A percentile compares a stretch with the other conserved stretches of the same genome.
Conservation (phyloP, 35 echinoderm and acorn worm genomes). For the Amphiura filiformis region DNA sequence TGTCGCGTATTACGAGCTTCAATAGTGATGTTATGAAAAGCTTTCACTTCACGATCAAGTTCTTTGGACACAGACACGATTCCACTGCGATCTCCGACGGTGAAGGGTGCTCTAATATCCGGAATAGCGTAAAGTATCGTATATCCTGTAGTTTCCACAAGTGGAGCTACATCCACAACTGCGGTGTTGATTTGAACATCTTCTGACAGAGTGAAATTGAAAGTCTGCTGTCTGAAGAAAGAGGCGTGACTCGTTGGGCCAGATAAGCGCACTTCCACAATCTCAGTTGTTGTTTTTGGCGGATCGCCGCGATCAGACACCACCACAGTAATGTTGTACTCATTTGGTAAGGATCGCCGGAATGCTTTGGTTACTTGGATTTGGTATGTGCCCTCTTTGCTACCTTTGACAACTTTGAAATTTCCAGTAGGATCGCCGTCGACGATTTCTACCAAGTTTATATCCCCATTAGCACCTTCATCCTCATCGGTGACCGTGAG, state of each 20-base stretch:
- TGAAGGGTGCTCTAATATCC: conserved; percentile 53
- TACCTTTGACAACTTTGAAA: conserved; percentile 36
- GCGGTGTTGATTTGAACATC: conserved; percentile 75
- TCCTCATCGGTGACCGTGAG: conserved; percentile 81
- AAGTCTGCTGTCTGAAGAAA: conserved; percentile 38
- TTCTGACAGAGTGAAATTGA: conserved; percentile 76
- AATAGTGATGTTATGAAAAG: conserved; percentile 55
- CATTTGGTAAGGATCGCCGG: conserved; percentile 14
- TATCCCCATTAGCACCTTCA: conserved; percentile 72
- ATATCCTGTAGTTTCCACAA: conserved; percentile 14
- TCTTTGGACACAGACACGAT: conserved; percentile 46
- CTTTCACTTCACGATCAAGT: conserved; percentile 47
- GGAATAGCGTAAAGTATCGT: conserved; percentile 48
- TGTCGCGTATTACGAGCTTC: conserved; percentile 27
- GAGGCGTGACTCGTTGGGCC: conserved; percentile 42
- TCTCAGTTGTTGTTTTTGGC: conserved; percentile 47
- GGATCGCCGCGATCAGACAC: conserved; percentile 70
- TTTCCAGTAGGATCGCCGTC: conserved; percentile 61
- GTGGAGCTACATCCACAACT: conserved; percentile 58
- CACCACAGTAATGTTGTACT: conserved; percentile 75
- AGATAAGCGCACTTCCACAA: conserved; percentile 53
- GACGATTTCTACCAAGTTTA: conserved; percentile 48
- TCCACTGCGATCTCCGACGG: conserved; percentile 49
- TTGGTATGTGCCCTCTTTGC: conserved; percentile 28
- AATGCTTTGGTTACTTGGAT: conserved; percentile 44